These are phyloP conservation scores for Xanthorhoe spadicearia DNA, from an alignment of 2,888 invertebrate species.

Conservation along the genomic window DNA sequence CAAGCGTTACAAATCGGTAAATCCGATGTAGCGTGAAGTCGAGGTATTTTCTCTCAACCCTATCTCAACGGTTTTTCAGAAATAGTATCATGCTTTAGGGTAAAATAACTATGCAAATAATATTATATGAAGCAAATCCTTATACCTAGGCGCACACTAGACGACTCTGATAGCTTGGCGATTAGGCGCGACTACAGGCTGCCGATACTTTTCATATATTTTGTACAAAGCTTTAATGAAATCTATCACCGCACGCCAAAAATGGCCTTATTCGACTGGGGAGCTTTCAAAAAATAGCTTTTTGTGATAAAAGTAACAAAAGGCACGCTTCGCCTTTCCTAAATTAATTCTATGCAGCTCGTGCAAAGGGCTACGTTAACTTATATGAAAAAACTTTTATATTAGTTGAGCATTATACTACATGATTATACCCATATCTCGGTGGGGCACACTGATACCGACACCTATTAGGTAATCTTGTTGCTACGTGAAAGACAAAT, in stretches of 20 bases:
- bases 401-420: neutral
- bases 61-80: neutral
- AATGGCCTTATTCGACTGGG: neutral
- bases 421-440: neutral
- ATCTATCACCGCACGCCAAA: too few species aligned
- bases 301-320: constrained; percentile 14
- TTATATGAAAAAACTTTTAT: constrained; percentile 29
- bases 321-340: constrained; percentile 3
- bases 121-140: too few species aligned
- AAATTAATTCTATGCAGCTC: constrained; percentile 18
- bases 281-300: neutral
- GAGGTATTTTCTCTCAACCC: neutral
- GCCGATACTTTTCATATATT: too few species aligned
- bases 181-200: too few species aligned
- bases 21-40: constrained; percentile 11
- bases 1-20: constrained; percentile 14
- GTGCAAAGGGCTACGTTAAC: constrained; percentile 12
- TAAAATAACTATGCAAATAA: too few species aligned
- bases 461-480: neutral
- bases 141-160: too few species aligned
- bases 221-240: neutral
- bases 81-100: neutral
- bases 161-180: too few species aligned
- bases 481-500: neutral
- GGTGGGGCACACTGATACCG: neutral